Evolutionary conservation across 2,888 invertebrate species (phyloP).

Genomic region (Ligdia adustata): DNA sequence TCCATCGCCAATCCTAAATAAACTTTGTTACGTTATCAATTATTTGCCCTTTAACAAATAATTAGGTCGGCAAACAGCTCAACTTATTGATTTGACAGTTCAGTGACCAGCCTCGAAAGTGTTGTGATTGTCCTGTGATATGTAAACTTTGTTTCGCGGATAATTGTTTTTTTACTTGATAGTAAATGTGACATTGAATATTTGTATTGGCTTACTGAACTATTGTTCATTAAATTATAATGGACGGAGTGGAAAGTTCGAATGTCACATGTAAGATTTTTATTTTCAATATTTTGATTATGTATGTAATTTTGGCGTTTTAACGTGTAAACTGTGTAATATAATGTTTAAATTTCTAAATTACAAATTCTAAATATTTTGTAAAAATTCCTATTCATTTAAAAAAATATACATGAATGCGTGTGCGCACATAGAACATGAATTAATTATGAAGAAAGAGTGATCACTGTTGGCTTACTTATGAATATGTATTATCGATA

Average conservation of each 20-base stretch:
- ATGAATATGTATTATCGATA: conserved; percentile 35
- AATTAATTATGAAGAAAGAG: conserved; percentile 34
- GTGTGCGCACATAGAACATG: neutral
- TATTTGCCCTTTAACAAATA: conserved; percentile 46
- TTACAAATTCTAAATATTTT: neutral
- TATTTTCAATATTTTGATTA: neutral
- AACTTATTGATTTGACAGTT: conserved; percentile 19
- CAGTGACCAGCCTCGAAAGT: conserved; percentile 31
- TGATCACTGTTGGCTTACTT: conserved; percentile 15
- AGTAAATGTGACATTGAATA: conserved; percentile 30
- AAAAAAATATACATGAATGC: neutral
- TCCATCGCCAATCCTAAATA: conserved; percentile 32
- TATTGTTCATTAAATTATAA: no score
- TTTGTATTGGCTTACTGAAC: conserved; percentile 30
- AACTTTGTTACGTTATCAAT: conserved; percentile 57
- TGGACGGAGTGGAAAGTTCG: conserved; percentile 55
- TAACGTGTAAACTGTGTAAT: no score
- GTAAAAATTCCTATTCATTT: neutral
- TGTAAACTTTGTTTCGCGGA: conserved; percentile 31
- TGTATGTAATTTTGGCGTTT: neutral
- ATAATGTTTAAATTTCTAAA: neutral
- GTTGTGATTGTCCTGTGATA: conserved; percentile 30
- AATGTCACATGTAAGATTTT: conserved; percentile 54
- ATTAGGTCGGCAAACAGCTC: conserved; percentile 48
- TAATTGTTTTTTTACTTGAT: conserved; percentile 25